Conservation (phyloP, 2,113 vertebrate species). For the Centropus bengalensis region DNA sequence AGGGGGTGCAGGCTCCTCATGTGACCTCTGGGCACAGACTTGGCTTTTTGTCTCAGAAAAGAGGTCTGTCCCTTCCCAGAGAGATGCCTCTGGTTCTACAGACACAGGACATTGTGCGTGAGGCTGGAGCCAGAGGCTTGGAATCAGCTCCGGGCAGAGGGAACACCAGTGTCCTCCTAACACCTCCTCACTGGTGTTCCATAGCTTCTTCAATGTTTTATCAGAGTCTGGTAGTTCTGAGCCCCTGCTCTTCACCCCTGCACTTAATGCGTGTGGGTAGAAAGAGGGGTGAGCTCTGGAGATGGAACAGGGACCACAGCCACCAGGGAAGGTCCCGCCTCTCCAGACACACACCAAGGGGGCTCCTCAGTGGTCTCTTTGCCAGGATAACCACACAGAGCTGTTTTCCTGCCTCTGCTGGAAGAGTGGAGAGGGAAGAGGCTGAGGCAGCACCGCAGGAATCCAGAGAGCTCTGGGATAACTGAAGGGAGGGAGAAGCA, state of each 20-base stretch:
- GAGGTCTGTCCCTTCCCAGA: neutral
- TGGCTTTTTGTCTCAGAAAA: neutral
- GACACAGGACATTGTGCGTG: too few species aligned
- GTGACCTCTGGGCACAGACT: neutral
- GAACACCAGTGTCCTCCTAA: neutral
- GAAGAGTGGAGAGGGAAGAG: neutral
- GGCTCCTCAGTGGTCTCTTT: neutral
- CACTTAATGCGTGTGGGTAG: accelerated
- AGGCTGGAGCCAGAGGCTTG: neutral
- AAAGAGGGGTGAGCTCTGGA: neutral
- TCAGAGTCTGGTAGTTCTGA: too few species aligned
- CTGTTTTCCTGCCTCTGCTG: neutral
- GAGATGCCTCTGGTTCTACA: neutral
- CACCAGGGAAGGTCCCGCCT: neutral
- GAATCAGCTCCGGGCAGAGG: neutral
- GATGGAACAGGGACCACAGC: neutral
- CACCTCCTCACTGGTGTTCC: neutral
- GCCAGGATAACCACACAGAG: neutral
- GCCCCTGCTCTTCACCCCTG: neutral
- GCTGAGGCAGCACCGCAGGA: accelerated
- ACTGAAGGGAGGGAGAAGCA: neutral
- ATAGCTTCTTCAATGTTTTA: neutral
- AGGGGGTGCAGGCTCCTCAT: neutral
- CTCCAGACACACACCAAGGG: accelerated
- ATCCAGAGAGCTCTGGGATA: neutral